Percentiles rank a stretch among this genome's conserved stretches.
phyloP scores from a whole-genome alignment of 2,797 vertebrate genomes.

The Xenentodon cancila region DNA sequence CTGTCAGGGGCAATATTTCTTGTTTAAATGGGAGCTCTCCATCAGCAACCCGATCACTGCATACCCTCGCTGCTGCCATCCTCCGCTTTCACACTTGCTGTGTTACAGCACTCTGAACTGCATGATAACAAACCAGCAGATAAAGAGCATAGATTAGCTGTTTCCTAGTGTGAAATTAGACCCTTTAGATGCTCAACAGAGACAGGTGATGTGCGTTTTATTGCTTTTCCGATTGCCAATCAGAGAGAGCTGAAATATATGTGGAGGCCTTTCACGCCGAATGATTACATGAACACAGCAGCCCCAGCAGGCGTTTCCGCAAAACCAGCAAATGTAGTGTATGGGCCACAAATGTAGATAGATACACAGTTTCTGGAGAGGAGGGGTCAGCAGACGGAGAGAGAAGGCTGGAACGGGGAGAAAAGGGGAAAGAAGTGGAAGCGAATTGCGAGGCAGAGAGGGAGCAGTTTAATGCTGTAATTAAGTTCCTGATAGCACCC shows the following conservation, averaged over 20 bases:
- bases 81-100: constrained; percentile 22
- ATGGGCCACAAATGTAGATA: constrained; percentile 26
- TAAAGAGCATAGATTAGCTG: constrained; percentile 19
- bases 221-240: constrained; percentile 8
- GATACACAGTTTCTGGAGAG: constrained; percentile 33
- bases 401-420: constrained; percentile 14
- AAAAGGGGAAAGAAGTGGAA: constrained; percentile 29
- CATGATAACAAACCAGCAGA: constrained; percentile 22
- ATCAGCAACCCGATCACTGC: constrained; percentile 31
- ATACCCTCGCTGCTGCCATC: constrained; percentile 17
- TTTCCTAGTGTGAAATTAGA: constrained; percentile 28
- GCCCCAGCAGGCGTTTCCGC: constrained; percentile 36
- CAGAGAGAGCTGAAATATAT: constrained; percentile 9
- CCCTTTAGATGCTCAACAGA: constrained; percentile 8
- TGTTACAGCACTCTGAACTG: background rate
- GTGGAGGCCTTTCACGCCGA: constrained; percentile 7
- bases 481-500: constrained; percentile 78
- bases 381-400: constrained; percentile 3
- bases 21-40: constrained; percentile 37
- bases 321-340: constrained; percentile 27
- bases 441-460: constrained; percentile 51
- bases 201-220: constrained; percentile 6
- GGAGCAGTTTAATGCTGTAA: constrained; percentile 76
- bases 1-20: constrained; percentile 58
- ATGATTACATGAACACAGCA: constrained; percentile 23